These are phyloP conservation scores for Halcyon smyrnensis DNA, from an alignment of 2,797 vertebrate genomes.

Conservation along the genomic window DNA sequence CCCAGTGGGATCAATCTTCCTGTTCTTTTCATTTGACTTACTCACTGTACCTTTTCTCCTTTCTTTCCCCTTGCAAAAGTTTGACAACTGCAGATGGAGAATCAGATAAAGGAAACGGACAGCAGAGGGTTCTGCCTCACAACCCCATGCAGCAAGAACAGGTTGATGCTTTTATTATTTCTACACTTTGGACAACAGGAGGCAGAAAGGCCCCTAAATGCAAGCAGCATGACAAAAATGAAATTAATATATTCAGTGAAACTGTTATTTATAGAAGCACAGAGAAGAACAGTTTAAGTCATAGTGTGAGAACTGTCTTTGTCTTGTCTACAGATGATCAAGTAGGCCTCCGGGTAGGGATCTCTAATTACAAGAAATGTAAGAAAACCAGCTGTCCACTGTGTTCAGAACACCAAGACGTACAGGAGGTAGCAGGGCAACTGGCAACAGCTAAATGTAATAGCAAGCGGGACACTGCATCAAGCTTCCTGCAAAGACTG, in stretches of 20 bases:
- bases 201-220: not conserved
- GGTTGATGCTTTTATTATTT: not conserved
- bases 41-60: not conserved
- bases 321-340: not conserved
- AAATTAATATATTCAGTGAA: not conserved
- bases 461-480: not conserved
- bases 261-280: not conserved
- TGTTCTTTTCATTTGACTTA: not conserved
- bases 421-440: not conserved
- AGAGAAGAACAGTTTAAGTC: not conserved
- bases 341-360: not conserved
- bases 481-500: not conserved
- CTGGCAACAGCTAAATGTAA: not conserved
- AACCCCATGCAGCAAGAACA: not conserved
- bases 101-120: accelerated
- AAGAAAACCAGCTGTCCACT: not conserved
- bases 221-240: not conserved
- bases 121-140: not conserved
- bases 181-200: not conserved
- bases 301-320: not conserved
- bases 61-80: not conserved
- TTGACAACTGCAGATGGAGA: not conserved
- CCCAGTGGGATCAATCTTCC: not conserved
- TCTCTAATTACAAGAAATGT: not conserved
- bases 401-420: not conserved